A percentile compares a stretch with the other conserved stretches of the same genome.
These are phyloP conservation scores for Darevskia nairensis DNA, from an alignment of 2,797 vertebrate genomes.

Conservation along the genomic window DNA sequence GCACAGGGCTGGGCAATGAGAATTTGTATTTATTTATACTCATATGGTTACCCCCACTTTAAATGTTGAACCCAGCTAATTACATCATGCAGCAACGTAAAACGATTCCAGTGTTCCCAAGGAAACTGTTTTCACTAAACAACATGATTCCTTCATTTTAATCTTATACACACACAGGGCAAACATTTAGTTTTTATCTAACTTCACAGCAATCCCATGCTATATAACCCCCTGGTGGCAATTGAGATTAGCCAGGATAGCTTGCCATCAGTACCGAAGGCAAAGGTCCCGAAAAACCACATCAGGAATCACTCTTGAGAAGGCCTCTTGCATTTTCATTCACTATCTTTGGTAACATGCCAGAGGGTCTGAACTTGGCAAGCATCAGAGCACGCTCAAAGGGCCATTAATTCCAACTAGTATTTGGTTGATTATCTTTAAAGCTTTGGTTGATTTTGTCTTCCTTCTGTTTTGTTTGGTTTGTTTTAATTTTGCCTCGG, in stretches of 20 bases:
- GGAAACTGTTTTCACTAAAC: conserved; percentile 76
- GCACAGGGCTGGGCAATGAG: neutral
- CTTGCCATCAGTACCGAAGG: conserved; percentile 5
- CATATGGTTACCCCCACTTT: conserved; percentile 61
- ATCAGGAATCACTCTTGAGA: conserved; percentile 57
- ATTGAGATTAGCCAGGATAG: conserved; percentile 44
- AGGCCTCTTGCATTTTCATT: conserved; percentile 64
- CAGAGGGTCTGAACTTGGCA: conserved; percentile 67
- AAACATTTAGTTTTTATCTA: conserved; percentile 38
- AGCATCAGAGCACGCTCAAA: conserved; percentile 53
- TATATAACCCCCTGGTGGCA: neutral
- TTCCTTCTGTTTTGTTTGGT: conserved; percentile 43
- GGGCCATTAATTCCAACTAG: conserved; percentile 49
- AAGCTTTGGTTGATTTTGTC: conserved; percentile 50
- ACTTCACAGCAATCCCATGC: conserved; percentile 25
- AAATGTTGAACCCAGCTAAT: conserved; percentile 67
- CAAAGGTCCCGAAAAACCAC: conserved; percentile 42
- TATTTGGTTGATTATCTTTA: conserved; percentile 57
- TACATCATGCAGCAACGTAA: conserved; percentile 70
- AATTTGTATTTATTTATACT: conserved; percentile 6
- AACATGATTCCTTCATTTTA: conserved; percentile 61
- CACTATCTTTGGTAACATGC: conserved; percentile 68
- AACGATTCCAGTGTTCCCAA: conserved; percentile 70
- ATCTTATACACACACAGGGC: conserved; percentile 51
- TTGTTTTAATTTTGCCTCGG: conserved; percentile 51